A percentile compares a stretch with the other conserved stretches of the same genome.
phyloP scores from a whole-genome alignment of 1,140 invertebrate genomes.

The Sinella curviseta region DNA sequence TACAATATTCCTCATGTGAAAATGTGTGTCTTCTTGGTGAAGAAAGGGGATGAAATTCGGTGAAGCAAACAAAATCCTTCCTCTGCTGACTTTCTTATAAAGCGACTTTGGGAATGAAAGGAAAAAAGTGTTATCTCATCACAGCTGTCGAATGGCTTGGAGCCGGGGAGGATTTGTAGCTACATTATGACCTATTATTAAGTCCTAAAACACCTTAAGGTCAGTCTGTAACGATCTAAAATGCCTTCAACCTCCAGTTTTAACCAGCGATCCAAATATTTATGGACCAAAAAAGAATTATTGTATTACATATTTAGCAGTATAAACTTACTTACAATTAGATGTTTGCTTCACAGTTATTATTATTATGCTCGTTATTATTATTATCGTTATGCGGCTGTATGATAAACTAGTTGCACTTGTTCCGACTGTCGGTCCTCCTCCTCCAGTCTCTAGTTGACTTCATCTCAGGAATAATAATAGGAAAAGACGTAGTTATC shows the following conservation, averaged over 20 bases:
- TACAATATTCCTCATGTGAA: neutral
- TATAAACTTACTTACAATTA: neutral
- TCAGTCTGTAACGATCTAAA: constrained; percentile 23
- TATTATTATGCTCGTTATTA: neutral
- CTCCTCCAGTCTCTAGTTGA: neutral
- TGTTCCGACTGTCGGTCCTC: neutral
- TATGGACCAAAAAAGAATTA: neutral
- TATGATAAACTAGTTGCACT: neutral
- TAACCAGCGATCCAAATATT: constrained; percentile 13
- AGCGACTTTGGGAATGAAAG: neutral
- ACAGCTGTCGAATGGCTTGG: constrained; percentile 22
- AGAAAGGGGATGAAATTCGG: neutral
- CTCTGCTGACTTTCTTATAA: neutral
- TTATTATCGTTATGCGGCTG: constrained; percentile 1
- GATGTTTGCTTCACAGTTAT: neutral
- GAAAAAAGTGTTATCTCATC: constrained; percentile 25
- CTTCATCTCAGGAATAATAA: neutral
- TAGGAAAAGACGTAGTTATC: neutral
- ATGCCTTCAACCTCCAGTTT: neutral
- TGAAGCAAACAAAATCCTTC: neutral
- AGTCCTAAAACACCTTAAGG: constrained; percentile 23
- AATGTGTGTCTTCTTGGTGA: neutral
- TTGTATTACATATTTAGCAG: neutral
- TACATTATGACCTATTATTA: constrained; percentile 26
- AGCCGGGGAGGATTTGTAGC: constrained; percentile 19